Base-by-base conservation (phyloP, 37 sponge, comb jelly and placozoan genomes). In the Halichondria panicea region DNA sequence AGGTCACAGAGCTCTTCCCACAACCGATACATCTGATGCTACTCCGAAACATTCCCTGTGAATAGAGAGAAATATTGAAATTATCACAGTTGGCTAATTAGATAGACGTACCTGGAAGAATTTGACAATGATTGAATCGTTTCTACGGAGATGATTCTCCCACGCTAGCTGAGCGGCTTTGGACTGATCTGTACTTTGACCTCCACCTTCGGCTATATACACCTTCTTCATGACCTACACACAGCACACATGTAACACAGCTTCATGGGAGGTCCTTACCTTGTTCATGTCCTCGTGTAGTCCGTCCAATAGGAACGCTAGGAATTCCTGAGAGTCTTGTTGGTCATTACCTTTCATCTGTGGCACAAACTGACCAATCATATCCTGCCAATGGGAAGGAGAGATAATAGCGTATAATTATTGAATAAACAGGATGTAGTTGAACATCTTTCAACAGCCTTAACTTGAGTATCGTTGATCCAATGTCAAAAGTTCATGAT, bases 221-320 rank as follows among this genome's bases (percentile, higher is more conserved):
- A 55, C 41, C 22, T 67, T 54, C 57, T 75, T 36, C 43, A 70
- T 57, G 5, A 82, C n/a, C n/a, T n/a, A n/a, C n/a, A n/a, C n/a
- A n/a, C n/a, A n/a, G n/a, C n/a, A n/a, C n/a, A n/a, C n/a, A n/a
- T n/a, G n/a, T n/a, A n/a, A n/a, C n/a, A n/a, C n/a, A n/a, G n/a
- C n/a, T n/a, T n/a, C n/a, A n/a, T n/a, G n/a, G n/a, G n/a, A n/a
- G n/a, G n/a, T n/a, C n/a, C n/a, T n/a, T n/a, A n/a, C 96, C 56
- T 59, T 89, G 72, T 95, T 95, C 37, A 95, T 48, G 38, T 95
- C 96, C 63, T 95, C 96, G 50, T 95, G 96, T 8, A 95, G 77
- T 12, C 93, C 96, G 44, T 92, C 93, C 80, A 92, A 71, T 19
- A 95, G 70, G 60, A 89, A 89, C 32, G 87, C 90, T 7, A 95